Evolutionary conservation across 2,888 invertebrate genomes (phyloP).

Genomic region (Microdon myrmicae): DNA sequence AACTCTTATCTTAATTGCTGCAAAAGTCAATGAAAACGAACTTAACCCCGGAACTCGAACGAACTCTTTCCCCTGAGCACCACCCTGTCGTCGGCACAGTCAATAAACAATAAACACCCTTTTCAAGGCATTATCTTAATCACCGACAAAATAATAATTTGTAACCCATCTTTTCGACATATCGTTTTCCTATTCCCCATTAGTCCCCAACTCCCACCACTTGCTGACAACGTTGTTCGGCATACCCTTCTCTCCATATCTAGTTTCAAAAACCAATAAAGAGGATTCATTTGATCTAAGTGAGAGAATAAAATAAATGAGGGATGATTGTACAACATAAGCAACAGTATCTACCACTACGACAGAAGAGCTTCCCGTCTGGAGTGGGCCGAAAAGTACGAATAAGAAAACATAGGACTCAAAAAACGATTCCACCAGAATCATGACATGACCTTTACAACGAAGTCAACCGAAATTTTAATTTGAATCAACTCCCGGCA

Average conservation of each 20-base stretch:
- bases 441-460: slow-evolving; percentile 52
- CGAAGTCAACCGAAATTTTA: slow-evolving; percentile 47
- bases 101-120: slow-evolving; percentile 52
- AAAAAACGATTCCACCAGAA: slow-evolving; percentile 44
- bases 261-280: slow-evolving; percentile 42
- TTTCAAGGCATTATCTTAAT: slow-evolving; percentile 48
- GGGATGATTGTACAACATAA: slow-evolving; percentile 36
- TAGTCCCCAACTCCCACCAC: too few species aligned
- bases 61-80: too few species aligned
- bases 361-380: neutral
- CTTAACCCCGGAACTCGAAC: too few species aligned
- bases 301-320: slow-evolving; percentile 9
- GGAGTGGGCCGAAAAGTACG: neutral
- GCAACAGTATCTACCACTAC: slow-evolving; percentile 43
- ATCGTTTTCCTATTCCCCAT: too few species aligned
- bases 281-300: slow-evolving; percentile 38
- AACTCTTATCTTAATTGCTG: too few species aligned
- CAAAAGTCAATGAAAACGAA: too few species aligned
- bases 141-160: slow-evolving; percentile 52
- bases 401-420: slow-evolving; percentile 19
- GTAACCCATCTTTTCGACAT: slow-evolving; percentile 40
- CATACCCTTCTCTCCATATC: too few species aligned
- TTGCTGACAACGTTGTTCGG: too few species aligned
- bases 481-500: slow-evolving; percentile 40
- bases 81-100: too few species aligned